A percentile compares a stretch with the other conserved stretches of the same genome.
Conservation (phyloP, 2,797 vertebrate species). For the Ctenosaura bakeri region DNA sequence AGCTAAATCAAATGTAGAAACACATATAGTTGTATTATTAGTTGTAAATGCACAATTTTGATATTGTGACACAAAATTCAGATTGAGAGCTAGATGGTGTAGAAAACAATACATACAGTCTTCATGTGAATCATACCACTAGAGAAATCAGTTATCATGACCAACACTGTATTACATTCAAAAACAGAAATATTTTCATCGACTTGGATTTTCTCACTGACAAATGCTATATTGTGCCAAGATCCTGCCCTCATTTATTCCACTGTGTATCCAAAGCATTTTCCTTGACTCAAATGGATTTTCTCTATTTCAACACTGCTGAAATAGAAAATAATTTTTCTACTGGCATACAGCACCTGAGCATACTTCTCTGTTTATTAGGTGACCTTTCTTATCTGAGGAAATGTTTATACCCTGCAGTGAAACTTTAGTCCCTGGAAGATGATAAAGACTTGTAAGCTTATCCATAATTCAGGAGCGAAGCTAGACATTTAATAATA, state of each 20-base stretch:
- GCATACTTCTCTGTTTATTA: constrained; percentile 25
- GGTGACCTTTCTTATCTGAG: constrained; percentile 29
- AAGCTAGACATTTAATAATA: constrained; percentile 29
- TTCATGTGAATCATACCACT: neutral
- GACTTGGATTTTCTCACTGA: neutral
- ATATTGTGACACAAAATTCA: neutral
- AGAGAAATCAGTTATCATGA: neutral
- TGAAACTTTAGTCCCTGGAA: constrained; percentile 5
- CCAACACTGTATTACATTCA: neutral
- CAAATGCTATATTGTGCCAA: neutral
- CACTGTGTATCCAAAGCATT: neutral
- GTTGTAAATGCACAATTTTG: neutral
- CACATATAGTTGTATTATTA: neutral
- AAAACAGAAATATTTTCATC: neutral
- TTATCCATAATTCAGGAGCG: constrained; percentile 31
- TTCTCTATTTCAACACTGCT: neutral
- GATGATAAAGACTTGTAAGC: neutral
- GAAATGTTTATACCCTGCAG: constrained; percentile 30
- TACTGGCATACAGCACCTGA: neutral
- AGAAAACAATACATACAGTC: neutral
- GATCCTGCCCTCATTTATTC: neutral
- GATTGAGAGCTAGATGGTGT: neutral
- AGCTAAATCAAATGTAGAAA: neutral
- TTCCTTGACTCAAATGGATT: constrained; percentile 5
- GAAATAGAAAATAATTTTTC: neutral